These are phyloP conservation scores for Tupaia tana DNA, from an alignment of 2,113 vertebrate species.

Conservation along the genomic window DNA sequence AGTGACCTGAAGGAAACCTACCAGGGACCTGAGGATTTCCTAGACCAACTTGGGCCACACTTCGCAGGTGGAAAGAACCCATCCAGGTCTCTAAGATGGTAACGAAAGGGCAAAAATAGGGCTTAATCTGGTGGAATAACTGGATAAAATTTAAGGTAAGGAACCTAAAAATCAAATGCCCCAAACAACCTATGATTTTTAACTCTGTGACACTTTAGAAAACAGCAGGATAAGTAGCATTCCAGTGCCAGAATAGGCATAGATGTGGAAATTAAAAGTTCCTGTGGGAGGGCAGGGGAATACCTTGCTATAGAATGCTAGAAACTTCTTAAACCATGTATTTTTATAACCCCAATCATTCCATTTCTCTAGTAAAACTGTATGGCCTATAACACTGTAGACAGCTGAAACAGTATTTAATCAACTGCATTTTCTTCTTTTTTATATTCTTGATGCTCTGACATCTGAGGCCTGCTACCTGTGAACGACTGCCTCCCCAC, in stretches of 20 bases:
- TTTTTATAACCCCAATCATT: not conserved
- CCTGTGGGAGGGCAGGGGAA: not conserved
- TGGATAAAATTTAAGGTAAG: slow-evolving; percentile 28
- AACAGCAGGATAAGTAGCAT: not conserved
- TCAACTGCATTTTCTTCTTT: not conserved
- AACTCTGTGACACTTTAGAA: not conserved
- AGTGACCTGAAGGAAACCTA: not conserved
- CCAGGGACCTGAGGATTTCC: not conserved
- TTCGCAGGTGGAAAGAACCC: not conserved
- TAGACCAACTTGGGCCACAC: not conserved
- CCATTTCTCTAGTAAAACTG: not conserved
- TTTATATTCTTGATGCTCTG: not conserved
- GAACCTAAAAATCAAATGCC: slow-evolving; percentile 38
- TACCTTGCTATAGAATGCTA: not conserved
- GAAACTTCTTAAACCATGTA: slow-evolving; percentile 1
- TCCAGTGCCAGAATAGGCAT: not conserved
- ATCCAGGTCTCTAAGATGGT: not conserved
- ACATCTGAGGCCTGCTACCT: not conserved
- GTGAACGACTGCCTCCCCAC: not conserved
- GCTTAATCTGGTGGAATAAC: not conserved
- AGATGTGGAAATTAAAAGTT: slow-evolving; percentile 18
- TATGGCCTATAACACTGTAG: not conserved
- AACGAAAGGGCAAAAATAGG: not conserved
- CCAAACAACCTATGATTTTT: not conserved
- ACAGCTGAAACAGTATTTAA: not conserved